Evolutionary conservation across 64 coral and sea anemone genomes (phyloP).

Genomic region (Montipora capricornis): DNA sequence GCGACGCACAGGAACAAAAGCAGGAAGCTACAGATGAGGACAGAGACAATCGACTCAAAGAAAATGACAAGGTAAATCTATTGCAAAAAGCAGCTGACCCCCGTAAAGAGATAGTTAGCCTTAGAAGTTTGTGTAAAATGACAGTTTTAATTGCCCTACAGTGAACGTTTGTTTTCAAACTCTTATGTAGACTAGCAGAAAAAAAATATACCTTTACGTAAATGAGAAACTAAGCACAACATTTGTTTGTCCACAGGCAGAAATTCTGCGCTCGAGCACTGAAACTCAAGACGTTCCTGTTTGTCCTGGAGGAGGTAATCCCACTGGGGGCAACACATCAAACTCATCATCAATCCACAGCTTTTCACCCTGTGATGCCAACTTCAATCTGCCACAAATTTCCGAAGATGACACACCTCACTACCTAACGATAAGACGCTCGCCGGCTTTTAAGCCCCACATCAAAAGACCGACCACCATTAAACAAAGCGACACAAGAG

Average conservation of each 20-base stretch:
- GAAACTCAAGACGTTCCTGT: background rate
- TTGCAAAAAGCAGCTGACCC: background rate
- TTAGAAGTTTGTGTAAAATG: background rate
- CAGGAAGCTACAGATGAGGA: background rate
- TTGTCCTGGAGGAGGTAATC: background rate
- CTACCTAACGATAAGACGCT: background rate
- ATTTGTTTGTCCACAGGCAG: background rate
- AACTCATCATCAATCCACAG: background rate
- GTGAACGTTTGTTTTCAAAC: too few species aligned
- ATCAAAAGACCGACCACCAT: background rate
- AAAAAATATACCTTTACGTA: too few species aligned
- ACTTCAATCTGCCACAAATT: background rate
- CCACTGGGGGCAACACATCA: background rate
- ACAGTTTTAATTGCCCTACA: too few species aligned
- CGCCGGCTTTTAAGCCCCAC: background rate
- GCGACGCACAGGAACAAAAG: background rate
- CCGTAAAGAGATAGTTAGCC: background rate
- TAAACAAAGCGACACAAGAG: constrained; percentile 24
- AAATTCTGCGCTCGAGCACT: background rate
- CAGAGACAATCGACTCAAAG: background rate
- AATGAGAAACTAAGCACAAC: too few species aligned
- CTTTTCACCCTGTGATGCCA: background rate
- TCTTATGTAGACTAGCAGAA: too few species aligned
- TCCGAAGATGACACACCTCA: background rate
- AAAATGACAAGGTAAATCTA: background rate